Evolutionary conservation across 2,797 vertebrate genomes (phyloP).

Genomic region (Hypotaenidia okinawae): DNA sequence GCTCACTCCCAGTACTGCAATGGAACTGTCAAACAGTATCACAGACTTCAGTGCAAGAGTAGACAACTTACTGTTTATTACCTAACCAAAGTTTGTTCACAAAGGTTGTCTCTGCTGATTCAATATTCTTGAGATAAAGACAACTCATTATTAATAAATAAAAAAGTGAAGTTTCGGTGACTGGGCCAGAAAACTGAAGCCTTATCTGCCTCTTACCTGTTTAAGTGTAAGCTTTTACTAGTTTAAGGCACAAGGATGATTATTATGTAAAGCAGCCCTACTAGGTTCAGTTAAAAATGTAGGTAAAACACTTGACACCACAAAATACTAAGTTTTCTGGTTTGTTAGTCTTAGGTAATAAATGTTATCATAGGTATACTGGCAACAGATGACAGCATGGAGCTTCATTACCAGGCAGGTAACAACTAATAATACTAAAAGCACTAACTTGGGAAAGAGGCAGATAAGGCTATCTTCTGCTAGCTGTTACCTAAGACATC

Average conservation of each 20-base stretch:
- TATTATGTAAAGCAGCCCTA: neutral
- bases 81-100: neutral
- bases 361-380: neutral
- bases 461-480: neutral
- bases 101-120: neutral
- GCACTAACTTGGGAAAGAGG: neutral
- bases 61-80: neutral
- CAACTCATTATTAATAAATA: neutral
- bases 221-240: neutral
- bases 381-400: neutral
- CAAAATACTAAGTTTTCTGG: neutral
- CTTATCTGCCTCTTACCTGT: neutral
- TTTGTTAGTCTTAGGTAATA: neutral
- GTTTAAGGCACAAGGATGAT: slow-evolving; percentile 24
- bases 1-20: neutral
- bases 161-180: neutral
- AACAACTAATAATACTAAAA: neutral
- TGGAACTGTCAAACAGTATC: neutral
- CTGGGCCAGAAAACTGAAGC: neutral
- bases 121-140: neutral
- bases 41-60: neutral
- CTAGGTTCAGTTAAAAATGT: neutral
- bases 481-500: neutral
- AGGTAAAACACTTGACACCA: neutral
- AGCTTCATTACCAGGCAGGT: neutral